Evolutionary conservation across 2,797 vertebrate species (phyloP), one percentile per base, ranked within the genome.

Genomic region (Eurystomus glaucurus): DNA sequence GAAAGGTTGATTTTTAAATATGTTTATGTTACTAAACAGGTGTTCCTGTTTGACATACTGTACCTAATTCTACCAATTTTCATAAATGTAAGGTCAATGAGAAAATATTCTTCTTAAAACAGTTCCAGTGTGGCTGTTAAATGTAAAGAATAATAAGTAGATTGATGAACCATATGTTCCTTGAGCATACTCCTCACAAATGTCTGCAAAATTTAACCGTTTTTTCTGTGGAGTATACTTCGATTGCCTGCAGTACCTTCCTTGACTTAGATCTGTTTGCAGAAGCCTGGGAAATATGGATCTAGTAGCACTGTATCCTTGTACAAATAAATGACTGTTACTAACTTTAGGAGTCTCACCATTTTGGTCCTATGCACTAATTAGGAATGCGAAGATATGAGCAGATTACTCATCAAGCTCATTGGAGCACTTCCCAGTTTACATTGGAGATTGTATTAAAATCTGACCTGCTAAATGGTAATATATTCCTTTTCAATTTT

Each of bases 1-100:
- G 76, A 98, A 98, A 98, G 97, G 97, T 96, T 98, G 96, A 93
- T 97, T 97, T 98, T 98, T 98, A 98, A 98, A 97, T 98, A 97
- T 98, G 97, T 98, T 98, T 98, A 97, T 97, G 88, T 90, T 94
- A 72, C 78, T 87, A 97, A 94, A 94, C 98, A 98, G 98, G 98
- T 98, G 98, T 95, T 98, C 96, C 93, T 94, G 66, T 93, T 88
- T 98, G 95, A 97, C 88, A 96, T 98, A 94, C 90, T 93, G 61
- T 93, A 93, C 71, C 88, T 96, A 90, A 97, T 97, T 96, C 92
- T 72, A 83, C 48, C 14, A 77, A 97, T 97, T 97, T 97, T 97
- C 95, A 93, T 84, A 96, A 97, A 95, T 94, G 64, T 95, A 98
- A 97, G 95, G 96, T 98, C 97, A 97, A 97, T 61, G 94, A 96